These are phyloP conservation scores for Eilema griseolum DNA, from an alignment of 2,888 invertebrate genomes.

Conservation along the genomic window DNA sequence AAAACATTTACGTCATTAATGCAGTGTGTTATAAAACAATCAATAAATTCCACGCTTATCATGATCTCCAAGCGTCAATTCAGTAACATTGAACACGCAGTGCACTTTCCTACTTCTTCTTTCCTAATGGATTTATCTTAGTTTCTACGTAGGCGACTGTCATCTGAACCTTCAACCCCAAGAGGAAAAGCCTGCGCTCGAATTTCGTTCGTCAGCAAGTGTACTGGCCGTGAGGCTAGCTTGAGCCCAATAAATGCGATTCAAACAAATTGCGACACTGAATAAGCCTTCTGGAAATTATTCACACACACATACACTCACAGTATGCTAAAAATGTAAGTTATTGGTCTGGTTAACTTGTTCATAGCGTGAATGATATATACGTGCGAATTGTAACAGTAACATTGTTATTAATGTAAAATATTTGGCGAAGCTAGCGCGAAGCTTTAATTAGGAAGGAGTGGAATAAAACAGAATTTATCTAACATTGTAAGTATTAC, in stretches of 20 bases:
- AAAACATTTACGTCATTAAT: conserved; percentile 31
- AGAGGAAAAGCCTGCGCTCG: too few species aligned
- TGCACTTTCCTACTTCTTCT: background rate
- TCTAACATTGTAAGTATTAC: background rate
- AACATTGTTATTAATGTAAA: background rate
- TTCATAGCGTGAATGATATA: conserved; percentile 8
- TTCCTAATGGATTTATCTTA: background rate
- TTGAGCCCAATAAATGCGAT: too few species aligned
- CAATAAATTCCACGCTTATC: background rate
- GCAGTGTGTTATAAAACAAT: conserved; percentile 25
- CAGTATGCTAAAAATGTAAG: background rate
- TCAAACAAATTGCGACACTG: background rate
- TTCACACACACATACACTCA: background rate
- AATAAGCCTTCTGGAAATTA: too few species aligned
- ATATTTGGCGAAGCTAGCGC: background rate
- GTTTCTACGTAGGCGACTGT: background rate
- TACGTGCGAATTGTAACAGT: background rate
- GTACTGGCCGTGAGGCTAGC: background rate
- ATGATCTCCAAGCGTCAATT: background rate
- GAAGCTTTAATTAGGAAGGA: background rate
- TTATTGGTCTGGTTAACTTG: background rate
- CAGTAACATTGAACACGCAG: background rate
- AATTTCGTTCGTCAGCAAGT: background rate
- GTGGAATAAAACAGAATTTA: background rate
- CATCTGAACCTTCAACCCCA: background rate